Evolutionary conservation across 2,797 vertebrate genomes (phyloP).

Genomic region (Basileuterus tristriatus): DNA sequence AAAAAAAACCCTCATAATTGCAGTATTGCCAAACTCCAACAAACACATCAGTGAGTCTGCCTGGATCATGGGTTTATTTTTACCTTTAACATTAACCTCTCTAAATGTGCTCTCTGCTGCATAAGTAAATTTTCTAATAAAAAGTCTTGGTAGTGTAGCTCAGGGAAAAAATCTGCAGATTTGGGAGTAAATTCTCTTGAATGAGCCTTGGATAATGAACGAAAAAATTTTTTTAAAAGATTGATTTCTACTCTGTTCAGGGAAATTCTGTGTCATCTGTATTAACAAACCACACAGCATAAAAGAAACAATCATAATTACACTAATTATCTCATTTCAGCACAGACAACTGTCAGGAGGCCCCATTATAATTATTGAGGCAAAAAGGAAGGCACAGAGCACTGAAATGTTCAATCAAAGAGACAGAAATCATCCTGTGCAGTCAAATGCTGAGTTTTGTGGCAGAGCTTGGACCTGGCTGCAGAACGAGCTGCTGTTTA

Average conservation of each 20-base stretch:
- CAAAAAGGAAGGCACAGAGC: not conserved
- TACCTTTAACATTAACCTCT: not conserved
- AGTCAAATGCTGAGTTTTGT: not conserved
- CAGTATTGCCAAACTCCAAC: not conserved
- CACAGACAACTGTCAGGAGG: not conserved
- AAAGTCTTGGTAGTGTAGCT: accelerated
- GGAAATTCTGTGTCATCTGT: not conserved
- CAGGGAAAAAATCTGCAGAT: not conserved
- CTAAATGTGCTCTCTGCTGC: not conserved
- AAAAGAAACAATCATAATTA: not conserved
- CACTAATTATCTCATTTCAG: not conserved
- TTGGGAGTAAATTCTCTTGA: not conserved
- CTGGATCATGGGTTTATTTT: not conserved
- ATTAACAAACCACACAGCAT: not conserved
- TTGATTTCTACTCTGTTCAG: not conserved
- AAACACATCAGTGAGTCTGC: not conserved
- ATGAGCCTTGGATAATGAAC: not conserved
- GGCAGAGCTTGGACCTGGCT: not conserved
- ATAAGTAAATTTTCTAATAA: not conserved
- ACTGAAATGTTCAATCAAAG: not conserved
- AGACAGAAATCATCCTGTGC: not conserved
- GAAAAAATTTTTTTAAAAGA: not conserved
- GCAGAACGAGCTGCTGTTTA: not conserved
- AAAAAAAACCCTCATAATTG: not conserved
- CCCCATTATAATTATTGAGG: not conserved